Evolutionary conservation across 2,113 vertebrate genomes (phyloP).

Genomic region (Antechinus flavipes): DNA sequence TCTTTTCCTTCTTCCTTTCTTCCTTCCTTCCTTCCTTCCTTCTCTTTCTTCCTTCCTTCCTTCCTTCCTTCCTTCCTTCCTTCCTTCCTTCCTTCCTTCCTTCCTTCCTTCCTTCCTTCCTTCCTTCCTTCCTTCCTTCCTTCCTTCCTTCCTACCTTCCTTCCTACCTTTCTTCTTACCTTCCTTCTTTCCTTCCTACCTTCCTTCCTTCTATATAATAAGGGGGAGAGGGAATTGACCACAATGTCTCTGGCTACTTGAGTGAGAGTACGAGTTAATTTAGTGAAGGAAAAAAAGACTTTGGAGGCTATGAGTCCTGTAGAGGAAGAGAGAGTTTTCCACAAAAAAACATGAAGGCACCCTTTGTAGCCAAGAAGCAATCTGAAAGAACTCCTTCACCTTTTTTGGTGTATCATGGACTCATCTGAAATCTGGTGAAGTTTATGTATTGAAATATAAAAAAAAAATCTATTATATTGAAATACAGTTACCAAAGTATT

Average conservation of each 20-base stretch:
- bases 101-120: too few relatives aligned
- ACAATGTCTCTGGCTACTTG: background rate
- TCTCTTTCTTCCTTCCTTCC: too few relatives aligned
- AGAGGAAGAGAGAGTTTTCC: background rate
- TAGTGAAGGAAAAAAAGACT: background rate
- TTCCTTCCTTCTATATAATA: background rate
- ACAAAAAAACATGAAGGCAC: background rate
- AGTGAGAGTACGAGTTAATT: background rate
- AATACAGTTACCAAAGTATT: background rate
- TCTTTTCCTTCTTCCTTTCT: too few relatives aligned
- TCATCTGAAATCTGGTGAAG: background rate
- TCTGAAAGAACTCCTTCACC: background rate
- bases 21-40: too few relatives aligned
- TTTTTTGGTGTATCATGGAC: background rate
- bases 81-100: too few relatives aligned
- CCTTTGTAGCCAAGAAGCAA: background rate
- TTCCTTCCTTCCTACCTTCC: too few relatives aligned
- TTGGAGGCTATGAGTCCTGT: background rate
- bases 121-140: too few relatives aligned
- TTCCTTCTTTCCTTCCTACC: too few relatives aligned
- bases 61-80: too few relatives aligned
- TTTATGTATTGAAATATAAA: background rate
- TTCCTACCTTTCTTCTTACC: background rate
- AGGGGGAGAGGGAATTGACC: background rate
- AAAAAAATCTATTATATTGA: background rate